Evolutionary conservation across 2,888 invertebrate species (phyloP).

Genomic region (Nomada goodeniana): DNA sequence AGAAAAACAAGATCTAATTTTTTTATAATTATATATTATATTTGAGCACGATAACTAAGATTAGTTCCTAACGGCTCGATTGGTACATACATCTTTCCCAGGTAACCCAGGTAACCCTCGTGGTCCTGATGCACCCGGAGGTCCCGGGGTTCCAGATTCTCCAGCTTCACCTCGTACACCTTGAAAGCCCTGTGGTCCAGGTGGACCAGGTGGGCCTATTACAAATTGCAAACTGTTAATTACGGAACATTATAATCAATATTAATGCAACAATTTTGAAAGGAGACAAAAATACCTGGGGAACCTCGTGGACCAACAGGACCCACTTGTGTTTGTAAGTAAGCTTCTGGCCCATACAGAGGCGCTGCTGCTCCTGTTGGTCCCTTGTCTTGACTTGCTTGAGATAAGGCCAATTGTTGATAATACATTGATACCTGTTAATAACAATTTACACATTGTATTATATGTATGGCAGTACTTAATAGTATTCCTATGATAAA

Average conservation of each 20-base stretch:
- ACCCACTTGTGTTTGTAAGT: constrained; percentile 92
- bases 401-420: constrained; percentile 90
- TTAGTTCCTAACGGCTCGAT: not conserved
- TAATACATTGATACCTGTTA: constrained; percentile 89
- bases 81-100: constrained; percentile 89
- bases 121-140: constrained; percentile 86
- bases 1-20: too few relatives aligned
- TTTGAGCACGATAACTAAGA: not conserved
- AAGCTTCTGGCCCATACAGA: constrained; percentile 86
- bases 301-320: constrained; percentile 92
- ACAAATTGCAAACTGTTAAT: not conserved
- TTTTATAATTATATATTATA: too few relatives aligned
- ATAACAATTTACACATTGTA: not conserved
- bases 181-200: constrained; percentile 93
- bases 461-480: too few relatives aligned
- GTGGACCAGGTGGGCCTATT: constrained; percentile 84
- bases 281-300: constrained; percentile 85
- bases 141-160: constrained; percentile 89
- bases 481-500: too few relatives aligned
- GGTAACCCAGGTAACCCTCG: constrained; percentile 89
- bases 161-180: constrained; percentile 92
- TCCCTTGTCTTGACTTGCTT: constrained; percentile 91
- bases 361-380: constrained; percentile 86
- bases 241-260: not conserved
- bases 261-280: not conserved